Conservation (phyloP, 2,113 vertebrate species). For the Dromaius novaehollandiae region DNA sequence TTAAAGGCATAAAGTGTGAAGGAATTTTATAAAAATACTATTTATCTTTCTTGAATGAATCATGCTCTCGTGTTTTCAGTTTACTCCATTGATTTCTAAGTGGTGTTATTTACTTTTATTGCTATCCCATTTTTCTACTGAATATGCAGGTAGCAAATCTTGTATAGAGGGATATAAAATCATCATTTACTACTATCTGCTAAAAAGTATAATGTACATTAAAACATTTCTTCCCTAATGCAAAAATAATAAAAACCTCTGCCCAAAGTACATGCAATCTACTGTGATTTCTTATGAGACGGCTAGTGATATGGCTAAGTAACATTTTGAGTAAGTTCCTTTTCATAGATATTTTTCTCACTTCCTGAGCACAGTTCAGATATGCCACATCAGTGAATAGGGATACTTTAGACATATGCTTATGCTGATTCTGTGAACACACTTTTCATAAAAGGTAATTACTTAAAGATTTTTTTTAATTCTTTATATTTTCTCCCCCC, state of each 20-base stretch:
- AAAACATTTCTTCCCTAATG: background rate
- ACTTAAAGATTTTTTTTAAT: background rate
- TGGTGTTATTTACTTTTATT: background rate
- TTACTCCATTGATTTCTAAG: background rate
- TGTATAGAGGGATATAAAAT: background rate
- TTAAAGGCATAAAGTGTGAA: background rate
- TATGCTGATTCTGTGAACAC: background rate
- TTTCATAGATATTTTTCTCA: background rate
- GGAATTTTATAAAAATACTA: background rate
- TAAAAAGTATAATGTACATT: background rate
- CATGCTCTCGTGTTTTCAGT: background rate
- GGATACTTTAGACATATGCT: background rate
- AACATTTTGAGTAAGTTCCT: background rate
- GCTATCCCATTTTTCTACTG: background rate
- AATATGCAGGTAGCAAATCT: background rate
- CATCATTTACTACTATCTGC: background rate
- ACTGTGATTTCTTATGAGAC: background rate
- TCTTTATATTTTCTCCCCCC: background rate
- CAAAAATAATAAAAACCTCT: background rate
- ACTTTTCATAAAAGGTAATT: background rate
- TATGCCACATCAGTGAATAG: background rate
- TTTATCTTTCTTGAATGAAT: background rate
- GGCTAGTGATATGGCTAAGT: no score
- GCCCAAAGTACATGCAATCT: background rate
- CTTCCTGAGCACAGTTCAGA: background rate